phyloP scores from a whole-genome alignment of 2,797 vertebrate genomes.

The Gallinago stenura region DNA sequence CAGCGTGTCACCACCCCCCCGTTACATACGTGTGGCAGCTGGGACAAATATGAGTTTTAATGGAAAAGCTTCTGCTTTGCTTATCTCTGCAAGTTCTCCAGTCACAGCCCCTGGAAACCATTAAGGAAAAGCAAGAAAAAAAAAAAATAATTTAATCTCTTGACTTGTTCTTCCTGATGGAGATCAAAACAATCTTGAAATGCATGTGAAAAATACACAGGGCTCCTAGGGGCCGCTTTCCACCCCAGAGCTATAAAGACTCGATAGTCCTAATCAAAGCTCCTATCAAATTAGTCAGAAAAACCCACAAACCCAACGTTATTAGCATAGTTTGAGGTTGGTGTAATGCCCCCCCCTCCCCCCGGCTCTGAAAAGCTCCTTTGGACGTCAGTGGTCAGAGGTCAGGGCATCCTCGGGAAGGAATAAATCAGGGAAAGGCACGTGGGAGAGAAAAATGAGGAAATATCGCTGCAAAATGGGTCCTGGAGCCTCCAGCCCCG shows the following conservation, averaged over 20 bases:
- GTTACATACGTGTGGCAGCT: rapidly evolving
- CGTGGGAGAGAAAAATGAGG: not conserved
- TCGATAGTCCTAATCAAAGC: not conserved
- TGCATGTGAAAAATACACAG: rapidly evolving
- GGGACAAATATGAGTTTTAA: too few species aligned
- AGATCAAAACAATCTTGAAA: not conserved
- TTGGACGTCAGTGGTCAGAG: not conserved
- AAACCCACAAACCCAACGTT: not conserved
- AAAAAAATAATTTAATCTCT: rapidly evolving
- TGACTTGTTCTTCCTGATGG: not conserved
- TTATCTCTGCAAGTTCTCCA: not conserved
- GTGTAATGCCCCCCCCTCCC: not conserved
- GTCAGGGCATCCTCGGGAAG: not conserved
- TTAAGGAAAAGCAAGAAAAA: not conserved
- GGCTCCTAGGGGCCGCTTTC: not conserved
- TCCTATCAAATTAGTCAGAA: not conserved
- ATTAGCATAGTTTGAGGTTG: not conserved
- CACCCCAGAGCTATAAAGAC: not conserved
- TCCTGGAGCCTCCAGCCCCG: not conserved
- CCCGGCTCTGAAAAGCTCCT: not conserved
- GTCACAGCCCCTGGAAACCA: not conserved
- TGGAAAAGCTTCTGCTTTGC: not conserved
- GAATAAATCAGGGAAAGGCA: conserved; percentile 1
- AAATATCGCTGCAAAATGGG: not conserved
- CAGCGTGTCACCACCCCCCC: not conserved